Base-by-base conservation (phyloP, 2,113 vertebrate species). In the Gnathonemus echidnorhynchus region DNA sequence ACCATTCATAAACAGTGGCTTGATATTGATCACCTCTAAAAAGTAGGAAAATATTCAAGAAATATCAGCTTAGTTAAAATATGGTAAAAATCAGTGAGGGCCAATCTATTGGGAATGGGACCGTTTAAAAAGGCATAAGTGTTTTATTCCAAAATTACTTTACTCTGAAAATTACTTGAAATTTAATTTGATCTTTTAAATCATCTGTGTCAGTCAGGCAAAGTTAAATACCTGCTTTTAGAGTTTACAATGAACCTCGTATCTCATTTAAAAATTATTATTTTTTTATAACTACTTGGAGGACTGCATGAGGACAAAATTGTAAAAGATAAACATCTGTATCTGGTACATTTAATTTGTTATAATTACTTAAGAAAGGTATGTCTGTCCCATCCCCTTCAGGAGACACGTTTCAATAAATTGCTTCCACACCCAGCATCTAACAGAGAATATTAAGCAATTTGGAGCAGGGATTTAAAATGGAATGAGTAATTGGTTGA, bases 361-460 rank as follows among this genome's bases (percentile, higher is more conserved):
- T 87, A 48, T 56, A 87, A 87, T 87, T 87, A 39, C 86, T 87
- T 87, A 87, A 53, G 48, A 87, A 56, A 31, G 86, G 86, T 87
- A 35, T 53, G 31, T 17, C 27, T 39, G 17, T 46, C 35, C 31
- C 35, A 62, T 31, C 56, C 87, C 87, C 87, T 88, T 87, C 86
- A 87, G 86, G 56, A 88, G 39, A 88, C 19, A 42, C 39, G 39
- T 45, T 88, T 62, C 42, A 66, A 88, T 66, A 45, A 88, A 88
- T 66, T 88, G 52, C 35, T 46, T 88, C 87, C 87, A 62, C 87
- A 88, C 42, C 87, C 39, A 45, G 53, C 15, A 39, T 45, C 35
- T 62, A 88, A 87, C 86, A 87, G 50, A 50, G 85, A 87, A 87
- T 87, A 87, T 87, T 87, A 87, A 87, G 86, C 50, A 87, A 87